Base-by-base conservation (phyloP, 2,113 vertebrate species). In the Anseranas semipalmata region DNA sequence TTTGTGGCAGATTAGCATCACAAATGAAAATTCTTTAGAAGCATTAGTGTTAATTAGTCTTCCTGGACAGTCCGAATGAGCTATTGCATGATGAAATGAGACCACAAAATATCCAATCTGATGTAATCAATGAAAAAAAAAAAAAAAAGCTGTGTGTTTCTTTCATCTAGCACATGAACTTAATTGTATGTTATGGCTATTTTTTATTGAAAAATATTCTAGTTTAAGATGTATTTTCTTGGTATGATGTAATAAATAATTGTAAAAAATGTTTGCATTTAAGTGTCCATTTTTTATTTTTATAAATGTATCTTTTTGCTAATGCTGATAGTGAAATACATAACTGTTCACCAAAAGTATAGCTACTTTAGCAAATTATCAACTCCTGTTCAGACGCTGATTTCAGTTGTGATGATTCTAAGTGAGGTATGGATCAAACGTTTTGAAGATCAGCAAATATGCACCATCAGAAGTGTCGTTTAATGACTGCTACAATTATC, bases 21-120 rank as follows among this genome's bases (percentile, higher is more conserved):
- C 76, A 80, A 72, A 92, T 17, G 30, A 83, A 86, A 96, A 89
- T 53, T 63, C 91, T 92, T 95, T 68, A 85, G 80, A 93, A 90
- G 80, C 66, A 43, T 85, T 77, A 95, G 78, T 87, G 85, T 85
- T 95, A 95, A 97, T 93, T 81, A 91, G 93, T 95, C 62, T 84
- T 97, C 85, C 85, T 75, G 76, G 80, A 87, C 80, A 84, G 28
- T 85, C 56, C 11, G 53, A 91, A 85, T 59, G 89, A 96, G 82
- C 77, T 91, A 75, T 65, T 91, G 41, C 37, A 82, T 9, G 63
- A 93, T 87, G 88, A 90, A 95, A 85, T 66, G 70, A 91, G 79
- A 88, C 39, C 65, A 83, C 17, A 60, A 87, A 88, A 90, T 41
- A 67, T n/a, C 48, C 71, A 66, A 55, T 67, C 52, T 45, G 59